Percentiles rank a stretch among this genome's conserved stretches.
Evolutionary conservation across 2,797 vertebrate species (phyloP).

Genomic region (Tolypeutes matacus): DNA sequence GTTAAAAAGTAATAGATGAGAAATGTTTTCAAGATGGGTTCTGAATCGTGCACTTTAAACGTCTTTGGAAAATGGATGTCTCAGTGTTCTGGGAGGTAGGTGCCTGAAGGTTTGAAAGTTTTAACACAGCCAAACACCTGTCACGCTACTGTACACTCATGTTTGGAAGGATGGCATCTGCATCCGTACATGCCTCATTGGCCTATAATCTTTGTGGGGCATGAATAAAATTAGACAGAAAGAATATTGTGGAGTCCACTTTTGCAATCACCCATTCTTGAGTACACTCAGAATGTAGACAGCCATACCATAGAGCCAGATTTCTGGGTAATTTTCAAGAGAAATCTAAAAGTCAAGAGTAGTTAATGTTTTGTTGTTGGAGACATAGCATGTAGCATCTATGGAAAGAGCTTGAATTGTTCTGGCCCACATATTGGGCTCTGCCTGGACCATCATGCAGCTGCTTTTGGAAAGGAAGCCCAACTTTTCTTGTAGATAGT

Average conservation of each 20-base stretch:
- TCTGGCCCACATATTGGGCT: neutral
- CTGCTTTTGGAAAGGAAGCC: neutral
- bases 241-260: neutral
- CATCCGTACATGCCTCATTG: accelerated
- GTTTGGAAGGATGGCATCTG: accelerated
- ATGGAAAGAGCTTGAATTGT: neutral
- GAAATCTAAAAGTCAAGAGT: neutral
- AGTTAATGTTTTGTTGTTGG: neutral
- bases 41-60: neutral
- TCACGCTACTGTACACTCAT: neutral
- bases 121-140: neutral
- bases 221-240: neutral
- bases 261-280: neutral
- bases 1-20: constrained; percentile 82
- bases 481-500: neutral
- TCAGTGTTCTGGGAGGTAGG: neutral
- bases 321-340: neutral
- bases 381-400: neutral
- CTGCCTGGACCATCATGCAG: neutral
- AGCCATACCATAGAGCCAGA: neutral
- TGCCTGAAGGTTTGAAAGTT: constrained; percentile 8
- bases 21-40: constrained; percentile 31
- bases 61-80: constrained; percentile 30
- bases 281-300: neutral
- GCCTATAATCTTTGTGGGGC: accelerated